Conservation (phyloP, 30 jellyfish, hydroid and myxozoan species). For the Hydra vulgaris region DNA sequence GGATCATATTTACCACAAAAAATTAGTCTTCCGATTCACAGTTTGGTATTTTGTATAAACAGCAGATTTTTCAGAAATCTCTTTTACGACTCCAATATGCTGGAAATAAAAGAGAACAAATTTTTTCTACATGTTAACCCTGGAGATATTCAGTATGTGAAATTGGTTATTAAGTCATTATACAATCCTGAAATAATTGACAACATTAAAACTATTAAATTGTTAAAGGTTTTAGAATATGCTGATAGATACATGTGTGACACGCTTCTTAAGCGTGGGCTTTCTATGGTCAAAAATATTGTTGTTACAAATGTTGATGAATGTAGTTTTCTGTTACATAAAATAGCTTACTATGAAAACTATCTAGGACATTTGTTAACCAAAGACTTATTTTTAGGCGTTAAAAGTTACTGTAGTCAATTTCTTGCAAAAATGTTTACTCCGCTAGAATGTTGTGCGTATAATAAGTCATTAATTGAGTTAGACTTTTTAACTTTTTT, state of each 20-base stretch:
- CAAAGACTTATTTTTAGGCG: background rate
- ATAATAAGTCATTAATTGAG: too few relatives aligned
- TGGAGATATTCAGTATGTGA: conserved; percentile 25
- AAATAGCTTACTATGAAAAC: background rate
- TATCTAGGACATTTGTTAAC: background rate
- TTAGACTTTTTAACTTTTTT: background rate
- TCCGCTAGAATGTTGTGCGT: background rate
- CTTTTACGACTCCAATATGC: conserved; percentile 25
- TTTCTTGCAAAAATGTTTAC: background rate
- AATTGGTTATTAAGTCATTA: conserved; percentile 19
- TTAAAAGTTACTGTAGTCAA: background rate
- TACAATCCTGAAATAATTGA: conserved; percentile 16
- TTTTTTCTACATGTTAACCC: conserved; percentile 13
- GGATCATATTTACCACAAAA: too few relatives aligned
- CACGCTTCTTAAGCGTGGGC: conserved; percentile 11
- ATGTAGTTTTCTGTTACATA: conserved; percentile 20
- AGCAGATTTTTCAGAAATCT: conserved; percentile 23
- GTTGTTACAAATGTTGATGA: conserved; percentile 4
- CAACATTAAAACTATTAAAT: conserved; percentile 8
- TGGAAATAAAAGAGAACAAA: conserved; percentile 9
- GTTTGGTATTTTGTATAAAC: conserved; percentile 22
- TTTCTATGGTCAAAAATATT: background rate
- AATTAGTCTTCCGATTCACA: conserved; percentile 32
- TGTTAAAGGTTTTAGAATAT: conserved; percentile 9
- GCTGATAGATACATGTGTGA: conserved; percentile 28